Base-by-base conservation (phyloP, 2,888 invertebrate genomes). In the Willowsia nigromaculata region DNA sequence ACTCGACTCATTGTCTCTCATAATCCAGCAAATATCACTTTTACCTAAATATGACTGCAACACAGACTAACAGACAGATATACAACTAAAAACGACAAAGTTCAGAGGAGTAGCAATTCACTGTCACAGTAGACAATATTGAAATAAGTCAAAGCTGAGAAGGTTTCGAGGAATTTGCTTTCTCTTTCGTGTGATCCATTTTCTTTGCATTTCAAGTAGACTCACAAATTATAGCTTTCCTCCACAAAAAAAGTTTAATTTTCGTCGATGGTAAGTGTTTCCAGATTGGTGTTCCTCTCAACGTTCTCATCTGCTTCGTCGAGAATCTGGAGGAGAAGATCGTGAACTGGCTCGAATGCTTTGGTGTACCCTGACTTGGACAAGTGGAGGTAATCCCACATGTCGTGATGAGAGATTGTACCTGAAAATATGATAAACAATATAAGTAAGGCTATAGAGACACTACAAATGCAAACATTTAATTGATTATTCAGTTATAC, bases 341-440 rank as follows among this genome's bases (percentile, higher is more conserved):
- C 97, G 94, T 97, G 96, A 78, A 97, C 96, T 25, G 97, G 97
- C 94, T 97, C 97, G 94, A 97, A 97, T 11, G 97, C 96, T 94
- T 98, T 98, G 93, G 96, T 95, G 94, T 97, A 97, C 83, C 98
- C 98, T 78, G 96, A 95, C 94, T 97, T 97, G 1, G 97, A 98
- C 89, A 98, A 95, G 93, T 97, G 96, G 78, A 98, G 95, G 94
- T 97, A 98, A 94, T 98, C 98, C 93, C 97, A 96, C 97, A 98
- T 97, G 93, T 98, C 98, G 93, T 96, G 96, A 93, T 97, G 97
- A 93, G 97, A 97, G 89, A 98, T 97, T 65, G 96, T 95, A 2
- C 97, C 92, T 92, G 59, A n/a, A 43, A 27, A 37, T 50, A 18
- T 30, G 25, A 81, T 43, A 62, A 37, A 4, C 18, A 37, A 50